A percentile compares a stretch with the other conserved stretches of the same genome.
These are phyloP conservation scores for Aphelinus certus DNA, from an alignment of 1,140 invertebrate genomes.

Conservation along the genomic window DNA sequence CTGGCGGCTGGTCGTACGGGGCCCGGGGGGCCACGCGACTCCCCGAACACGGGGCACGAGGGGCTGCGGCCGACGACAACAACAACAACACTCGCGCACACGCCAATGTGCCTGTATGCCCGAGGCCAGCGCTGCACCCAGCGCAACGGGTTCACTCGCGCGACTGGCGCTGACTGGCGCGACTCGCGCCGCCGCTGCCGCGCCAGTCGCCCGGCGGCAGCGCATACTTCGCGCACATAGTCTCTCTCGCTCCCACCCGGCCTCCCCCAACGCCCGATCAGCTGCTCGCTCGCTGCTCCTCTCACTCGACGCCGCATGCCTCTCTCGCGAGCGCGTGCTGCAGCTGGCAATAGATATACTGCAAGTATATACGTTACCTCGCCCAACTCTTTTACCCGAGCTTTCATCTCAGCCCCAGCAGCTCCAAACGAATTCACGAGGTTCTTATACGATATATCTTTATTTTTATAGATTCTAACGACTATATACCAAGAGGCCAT, in stretches of 20 bases:
- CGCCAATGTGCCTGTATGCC: too few species aligned
- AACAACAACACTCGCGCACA: too few species aligned
- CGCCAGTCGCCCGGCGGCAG: slow-evolving; percentile 3
- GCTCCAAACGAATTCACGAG: too few species aligned
- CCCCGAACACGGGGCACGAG: not conserved
- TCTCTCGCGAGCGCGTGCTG: not conserved
- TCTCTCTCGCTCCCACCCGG: too few species aligned
- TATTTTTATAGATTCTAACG: too few species aligned
- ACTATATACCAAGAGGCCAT: too few species aligned
- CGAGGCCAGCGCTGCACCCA: slow-evolving; percentile 1
- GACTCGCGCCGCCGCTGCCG: not conserved
- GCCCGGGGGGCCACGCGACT: not conserved
- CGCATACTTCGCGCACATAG: not conserved
- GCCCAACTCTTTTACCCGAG: too few species aligned
- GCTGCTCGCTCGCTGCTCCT: not conserved
- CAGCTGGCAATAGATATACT: not conserved
- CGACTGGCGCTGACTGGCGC: not conserved
- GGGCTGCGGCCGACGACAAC: not conserved
- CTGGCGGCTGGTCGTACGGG: too few species aligned
- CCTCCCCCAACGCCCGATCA: not conserved
- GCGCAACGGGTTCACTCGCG: not conserved
- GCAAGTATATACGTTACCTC: not conserved
- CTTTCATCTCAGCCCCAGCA: too few species aligned
- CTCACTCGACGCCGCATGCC: not conserved
- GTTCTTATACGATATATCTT: too few species aligned